phyloP scores from a whole-genome alignment of 2,888 invertebrate species.

The Rhamphomyia laevipes region DNA sequence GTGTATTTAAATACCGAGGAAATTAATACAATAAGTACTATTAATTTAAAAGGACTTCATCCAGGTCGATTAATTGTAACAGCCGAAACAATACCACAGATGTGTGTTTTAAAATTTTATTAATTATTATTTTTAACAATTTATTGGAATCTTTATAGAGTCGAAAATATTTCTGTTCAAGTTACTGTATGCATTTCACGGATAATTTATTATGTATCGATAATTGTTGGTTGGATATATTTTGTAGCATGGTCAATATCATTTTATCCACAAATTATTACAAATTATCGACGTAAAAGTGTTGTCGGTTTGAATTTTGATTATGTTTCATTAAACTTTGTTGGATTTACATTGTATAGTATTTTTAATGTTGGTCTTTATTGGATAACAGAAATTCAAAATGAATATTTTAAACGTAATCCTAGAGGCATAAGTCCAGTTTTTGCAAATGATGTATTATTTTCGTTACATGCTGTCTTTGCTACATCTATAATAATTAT shows the following conservation, averaged over 20 bases:
- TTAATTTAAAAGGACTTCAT: slow-evolving; percentile 46
- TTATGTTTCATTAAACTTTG: slow-evolving; percentile 77
- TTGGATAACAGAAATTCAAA: slow-evolving; percentile 68
- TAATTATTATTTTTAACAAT: slow-evolving; percentile 4
- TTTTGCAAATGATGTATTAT: slow-evolving; percentile 89
- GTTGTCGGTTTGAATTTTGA: slow-evolving; percentile 96
- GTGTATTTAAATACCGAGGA: slow-evolving; percentile 18
- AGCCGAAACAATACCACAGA: slow-evolving; percentile 44
- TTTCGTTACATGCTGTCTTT: slow-evolving; percentile 83
- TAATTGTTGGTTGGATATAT: slow-evolving; percentile 95
- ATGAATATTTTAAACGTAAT: slow-evolving; percentile 66
- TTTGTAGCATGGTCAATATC: slow-evolving; percentile 97
- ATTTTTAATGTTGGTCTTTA: slow-evolving; percentile 86
- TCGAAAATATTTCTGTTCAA: slow-evolving; percentile 56
- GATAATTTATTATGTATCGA: slow-evolving; percentile 56
- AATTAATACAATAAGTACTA: slow-evolving; percentile 27
- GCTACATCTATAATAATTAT: slow-evolving; percentile 72
- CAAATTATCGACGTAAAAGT: slow-evolving; percentile 84
- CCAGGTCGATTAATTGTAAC: slow-evolving; percentile 58
- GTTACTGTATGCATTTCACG: slow-evolving; percentile 64
- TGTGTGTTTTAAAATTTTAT: background rate
- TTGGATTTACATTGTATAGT: slow-evolving; percentile 86
- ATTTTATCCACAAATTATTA: slow-evolving; percentile 94
- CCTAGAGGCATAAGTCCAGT: slow-evolving; percentile 89
- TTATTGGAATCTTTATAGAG: slow-evolving; percentile 40